Base-by-base conservation (phyloP, 1,140 invertebrate species). In the Agrypnia vestita region DNA sequence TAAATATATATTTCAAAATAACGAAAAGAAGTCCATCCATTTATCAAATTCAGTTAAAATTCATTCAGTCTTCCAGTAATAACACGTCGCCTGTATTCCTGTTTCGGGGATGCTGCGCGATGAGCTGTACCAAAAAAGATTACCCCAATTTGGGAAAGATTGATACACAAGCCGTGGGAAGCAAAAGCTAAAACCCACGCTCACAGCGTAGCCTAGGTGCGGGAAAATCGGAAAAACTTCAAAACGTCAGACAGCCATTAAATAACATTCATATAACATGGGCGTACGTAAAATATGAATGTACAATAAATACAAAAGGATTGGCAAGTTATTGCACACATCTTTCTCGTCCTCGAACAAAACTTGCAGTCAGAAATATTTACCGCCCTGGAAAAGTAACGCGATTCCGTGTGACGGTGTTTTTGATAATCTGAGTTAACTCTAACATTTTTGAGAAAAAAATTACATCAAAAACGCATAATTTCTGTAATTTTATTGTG, bases 181-280 rank as follows among this genome's bases (percentile, higher is more conserved):
- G 64, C 3, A 13, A 35, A 35, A 9, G 61, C 61, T 21, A 19
- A 62, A 62, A 43, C 11, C 25, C 25, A 35, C 25, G 55, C 55
- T 10, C 13, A 21, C 17, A 13, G 21, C 6, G 61, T 35, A n/a
- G n/a, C n/a, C n/a, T n/a, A n/a, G 25, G 1, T 35, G 25, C 35
- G 4, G 44, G 21, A 47, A 69, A 69, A 69, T 69, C 64, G 15
- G 64, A 47, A 15, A 69, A 69, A 69, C 64, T 69, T 69, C 64
- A 46, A 69, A 69, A 69, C 44, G 64, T 69, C 64, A 69, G 44
- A 44, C 64, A 15, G 15, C 64, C 44, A 69, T 69, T 69, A 69
- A 69, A 69, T 69, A 49, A 69, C 64, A 69, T 47, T 69, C 64
- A 17, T 69, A 47, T 43, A 19, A 47, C 44, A 69, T 49, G n/a